Conservation (phyloP, 2,888 invertebrate genomes). For the Dasysyrphus tricinctus region DNA sequence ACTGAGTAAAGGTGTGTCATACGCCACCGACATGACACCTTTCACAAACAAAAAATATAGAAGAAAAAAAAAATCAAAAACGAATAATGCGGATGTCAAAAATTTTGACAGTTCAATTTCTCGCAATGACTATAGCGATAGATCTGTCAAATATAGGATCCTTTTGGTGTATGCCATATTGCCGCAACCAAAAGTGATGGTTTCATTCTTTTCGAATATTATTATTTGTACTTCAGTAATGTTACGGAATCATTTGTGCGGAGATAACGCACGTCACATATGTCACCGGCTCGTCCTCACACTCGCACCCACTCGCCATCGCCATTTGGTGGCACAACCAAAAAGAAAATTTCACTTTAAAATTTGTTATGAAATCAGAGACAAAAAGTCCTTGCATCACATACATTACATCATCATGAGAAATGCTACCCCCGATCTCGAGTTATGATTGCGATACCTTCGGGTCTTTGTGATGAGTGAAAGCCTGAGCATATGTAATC, state of each 20-base stretch:
- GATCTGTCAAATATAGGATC: conserved; percentile 69
- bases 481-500: conserved; percentile 56
- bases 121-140: conserved; percentile 74
- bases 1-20: conserved; percentile 75
- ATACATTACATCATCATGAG: conserved; percentile 7
- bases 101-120: conserved; percentile 83
- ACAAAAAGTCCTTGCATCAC: conserved; percentile 23
- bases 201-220: conserved; percentile 44
- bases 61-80: conserved; percentile 49
- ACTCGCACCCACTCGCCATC: conserved; percentile 17
- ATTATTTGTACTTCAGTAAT: conserved; percentile 11
- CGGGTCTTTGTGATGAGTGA: conserved; percentile 55
- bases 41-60: conserved; percentile 20
- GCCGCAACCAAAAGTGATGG: conserved; percentile 19
- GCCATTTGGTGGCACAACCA: conserved; percentile 30
- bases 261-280: conserved; percentile 73
- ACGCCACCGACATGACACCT: conserved; percentile 53
- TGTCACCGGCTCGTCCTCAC: conserved; percentile 38
- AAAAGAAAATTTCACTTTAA: conserved; percentile 64
- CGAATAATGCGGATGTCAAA: conserved; percentile 80
- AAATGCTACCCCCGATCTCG: conserved; percentile 30
- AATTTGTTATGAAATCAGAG: conserved; percentile 48
- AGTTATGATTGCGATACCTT: conserved; percentile 60
- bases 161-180: conserved; percentile 7
- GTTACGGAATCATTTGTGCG: conserved; percentile 57